phyloP scores from a whole-genome alignment of 2,113 vertebrate species.

The Sciurus niger region DNA sequence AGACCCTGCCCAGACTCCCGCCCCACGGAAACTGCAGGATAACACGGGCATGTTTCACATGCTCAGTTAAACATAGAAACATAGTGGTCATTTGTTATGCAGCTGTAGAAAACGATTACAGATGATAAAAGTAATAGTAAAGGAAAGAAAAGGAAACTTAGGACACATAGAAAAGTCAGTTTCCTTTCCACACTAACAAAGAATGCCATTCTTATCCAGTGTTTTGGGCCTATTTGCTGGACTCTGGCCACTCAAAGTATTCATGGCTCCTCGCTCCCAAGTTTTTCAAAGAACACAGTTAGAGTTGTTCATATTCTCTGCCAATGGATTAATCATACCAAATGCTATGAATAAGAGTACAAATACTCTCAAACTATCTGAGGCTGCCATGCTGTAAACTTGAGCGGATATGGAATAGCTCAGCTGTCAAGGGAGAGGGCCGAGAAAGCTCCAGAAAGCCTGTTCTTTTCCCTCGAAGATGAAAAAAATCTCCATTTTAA shows the following conservation, averaged over 20 bases:
- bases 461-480: neutral
- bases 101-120: conserved; percentile 29
- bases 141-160: neutral
- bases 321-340: neutral
- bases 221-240: neutral
- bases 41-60: neutral
- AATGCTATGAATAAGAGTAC: neutral
- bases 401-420: neutral
- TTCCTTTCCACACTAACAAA: conserved; percentile 45
- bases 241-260: neutral
- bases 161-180: neutral
- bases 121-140: neutral
- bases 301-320: conserved; percentile 15
- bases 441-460: conserved; percentile 25
- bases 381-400: neutral
- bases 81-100: neutral
- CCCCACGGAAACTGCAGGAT: neutral
- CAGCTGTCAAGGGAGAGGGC: neutral
- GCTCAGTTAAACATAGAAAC: neutral
- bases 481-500: neutral
- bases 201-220: neutral
- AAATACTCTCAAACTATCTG: neutral
- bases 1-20: too few relatives aligned
- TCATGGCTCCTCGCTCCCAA: neutral
- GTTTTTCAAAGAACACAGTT: neutral